Evolutionary conservation across 2,797 vertebrate genomes (phyloP).

Genomic region (Tragelaphus oryx): DNA sequence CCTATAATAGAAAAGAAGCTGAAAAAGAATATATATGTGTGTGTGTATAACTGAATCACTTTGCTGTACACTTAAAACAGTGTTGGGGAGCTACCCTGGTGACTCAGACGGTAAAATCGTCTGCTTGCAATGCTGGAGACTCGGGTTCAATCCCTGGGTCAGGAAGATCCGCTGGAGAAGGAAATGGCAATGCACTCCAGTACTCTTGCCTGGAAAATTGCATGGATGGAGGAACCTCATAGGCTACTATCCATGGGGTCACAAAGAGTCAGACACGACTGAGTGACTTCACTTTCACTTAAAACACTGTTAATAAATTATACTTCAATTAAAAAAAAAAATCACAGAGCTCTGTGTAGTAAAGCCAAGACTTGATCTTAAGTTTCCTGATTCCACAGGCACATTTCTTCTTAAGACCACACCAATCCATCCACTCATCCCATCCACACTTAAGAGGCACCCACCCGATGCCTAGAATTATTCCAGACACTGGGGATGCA

Average conservation of each 20-base stretch:
- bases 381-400: neutral
- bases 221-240: neutral
- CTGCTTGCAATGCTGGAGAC: neutral
- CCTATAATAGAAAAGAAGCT: neutral
- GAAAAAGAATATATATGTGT: neutral
- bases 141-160: fast-evolving
- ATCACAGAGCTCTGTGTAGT: neutral
- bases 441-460: neutral
- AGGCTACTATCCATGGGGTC: neutral
- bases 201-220: neutral
- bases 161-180: neutral
- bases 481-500: neutral
- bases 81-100: neutral
- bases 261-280: neutral
- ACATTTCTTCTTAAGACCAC: neutral
- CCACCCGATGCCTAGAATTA: neutral
- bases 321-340: neutral
- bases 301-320: neutral
- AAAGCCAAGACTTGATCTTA: neutral
- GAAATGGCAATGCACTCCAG: neutral
- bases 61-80: neutral
- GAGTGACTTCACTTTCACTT: neutral
- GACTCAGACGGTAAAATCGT: fast-evolving
- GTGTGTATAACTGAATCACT: neutral
- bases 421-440: neutral